Base-by-base conservation (phyloP, 2,888 invertebrate species). In the Colletes collaris region DNA sequence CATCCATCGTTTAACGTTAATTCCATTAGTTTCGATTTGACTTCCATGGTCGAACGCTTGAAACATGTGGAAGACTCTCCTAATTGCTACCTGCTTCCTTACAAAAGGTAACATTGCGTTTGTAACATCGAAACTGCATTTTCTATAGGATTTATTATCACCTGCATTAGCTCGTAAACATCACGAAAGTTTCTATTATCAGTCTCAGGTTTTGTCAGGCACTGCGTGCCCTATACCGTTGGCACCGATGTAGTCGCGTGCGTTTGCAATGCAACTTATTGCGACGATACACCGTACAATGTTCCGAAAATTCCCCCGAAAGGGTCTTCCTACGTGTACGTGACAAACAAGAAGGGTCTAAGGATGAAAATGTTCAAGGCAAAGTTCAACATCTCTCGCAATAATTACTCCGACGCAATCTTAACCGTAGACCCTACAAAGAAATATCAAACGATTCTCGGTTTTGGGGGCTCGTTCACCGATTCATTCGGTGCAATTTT, bases 391-490 rank as follows among this genome's bases (percentile, higher is more conserved):
- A 2, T 8, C 27, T 0, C 19, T 4, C 0, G 52, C 3, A 0
- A 1, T 1, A 35, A 52, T 0, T 52, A 52, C 3, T 7, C 4
- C n/a, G 16, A 44, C 19, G 16, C 8, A 11, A 59, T 65, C 5
- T 58, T 82, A 1, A 52, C 11, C 8, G 3, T 82, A 13, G 37
- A 82, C 10, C 49, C 7, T 0, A 35, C 4, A 1, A 50, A 72
- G 0, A 52, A 19, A 3, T 79, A 79, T 44, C 82, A 82, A 72
- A 66, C 7, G 10, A 96, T 98, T 16, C 92, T 95, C 78, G 98
- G 98, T 0, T 98, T 97, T 91, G 98, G 98, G 0, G 98, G 97
- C 0, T 97, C 97, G 0, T 97, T 98, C 79, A 98, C 98, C 0
- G 96, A 96, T 71, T 56, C 93, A 2, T 93, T 95, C 3, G 95